Evolutionary conservation across 2,113 vertebrate species (phyloP).

Genomic region (Phainopepla nitens): DNA sequence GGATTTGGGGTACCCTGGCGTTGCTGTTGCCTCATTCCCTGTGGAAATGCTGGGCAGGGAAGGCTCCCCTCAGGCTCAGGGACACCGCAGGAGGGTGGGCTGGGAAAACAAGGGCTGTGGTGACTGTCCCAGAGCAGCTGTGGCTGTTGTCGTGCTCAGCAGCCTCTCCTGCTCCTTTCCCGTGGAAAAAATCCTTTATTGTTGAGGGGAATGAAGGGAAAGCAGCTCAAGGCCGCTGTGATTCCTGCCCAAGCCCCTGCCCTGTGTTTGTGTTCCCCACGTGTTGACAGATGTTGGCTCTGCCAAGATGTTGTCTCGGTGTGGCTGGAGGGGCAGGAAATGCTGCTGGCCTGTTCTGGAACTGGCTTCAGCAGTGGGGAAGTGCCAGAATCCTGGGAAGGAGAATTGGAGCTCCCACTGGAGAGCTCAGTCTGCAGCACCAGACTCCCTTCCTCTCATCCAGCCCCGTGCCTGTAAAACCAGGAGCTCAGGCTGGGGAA

Average conservation of each 20-base stretch:
- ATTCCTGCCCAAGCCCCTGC: neutral
- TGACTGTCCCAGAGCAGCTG: neutral
- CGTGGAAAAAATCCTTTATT: neutral
- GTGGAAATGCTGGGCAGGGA: neutral
- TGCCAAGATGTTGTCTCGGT: neutral
- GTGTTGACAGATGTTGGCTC: neutral
- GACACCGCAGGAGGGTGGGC: too few species aligned
- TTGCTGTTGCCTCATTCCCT: neutral
- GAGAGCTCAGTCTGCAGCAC: neutral
- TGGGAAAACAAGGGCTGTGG: neutral
- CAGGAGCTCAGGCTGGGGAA: neutral
- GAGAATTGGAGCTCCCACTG: neutral
- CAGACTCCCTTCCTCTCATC: neutral
- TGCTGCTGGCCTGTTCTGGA: neutral
- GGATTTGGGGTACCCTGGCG: neutral
- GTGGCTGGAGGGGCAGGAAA: neutral
- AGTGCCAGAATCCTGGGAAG: neutral
- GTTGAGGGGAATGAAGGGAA: neutral
- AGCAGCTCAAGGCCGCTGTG: neutral
- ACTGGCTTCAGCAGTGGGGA: neutral
- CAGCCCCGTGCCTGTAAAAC: neutral
- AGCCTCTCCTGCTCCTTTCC: neutral
- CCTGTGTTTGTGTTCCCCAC: rapidly evolving
- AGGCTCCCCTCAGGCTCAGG: neutral
- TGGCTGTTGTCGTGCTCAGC: neutral